Conservation (phyloP, 2,888 invertebrate species). For the Mimas tiliae region DNA sequence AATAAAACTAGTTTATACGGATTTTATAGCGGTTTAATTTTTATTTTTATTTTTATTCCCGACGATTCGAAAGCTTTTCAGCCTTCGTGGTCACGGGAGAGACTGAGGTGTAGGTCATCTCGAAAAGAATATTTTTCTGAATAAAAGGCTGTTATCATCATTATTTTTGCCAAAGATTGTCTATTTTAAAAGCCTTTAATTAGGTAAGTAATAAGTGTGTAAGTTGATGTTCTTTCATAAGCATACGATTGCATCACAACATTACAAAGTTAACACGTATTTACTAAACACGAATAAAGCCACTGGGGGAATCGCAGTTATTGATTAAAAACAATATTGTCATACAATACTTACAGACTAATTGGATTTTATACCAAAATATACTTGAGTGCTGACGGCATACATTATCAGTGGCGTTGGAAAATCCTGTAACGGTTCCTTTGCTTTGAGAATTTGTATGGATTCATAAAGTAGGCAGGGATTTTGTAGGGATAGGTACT, state of each 20-base stretch:
- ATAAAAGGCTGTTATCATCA: no score
- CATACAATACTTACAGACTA: conserved; percentile 28
- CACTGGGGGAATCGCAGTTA: neutral
- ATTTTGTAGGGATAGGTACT: neutral
- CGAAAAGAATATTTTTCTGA: no score
- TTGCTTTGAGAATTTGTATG: neutral
- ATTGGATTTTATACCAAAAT: conserved; percentile 40
- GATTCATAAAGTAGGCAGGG: neutral
- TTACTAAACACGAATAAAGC: neutral
- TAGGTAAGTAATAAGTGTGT: no score
- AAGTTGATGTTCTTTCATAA: neutral
- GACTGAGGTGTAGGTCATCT: no score
- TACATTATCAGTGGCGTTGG: conserved; percentile 10
- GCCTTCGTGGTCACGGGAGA: no score
- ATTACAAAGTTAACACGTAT: neutral
- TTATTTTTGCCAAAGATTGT: no score
- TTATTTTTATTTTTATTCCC: no score
- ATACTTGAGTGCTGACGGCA: conserved; percentile 28
- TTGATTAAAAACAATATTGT: neutral
- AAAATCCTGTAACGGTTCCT: conserved; percentile 27
- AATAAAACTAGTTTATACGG: no score
- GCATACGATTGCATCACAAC: neutral
- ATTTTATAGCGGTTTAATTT: no score
- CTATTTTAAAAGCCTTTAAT: no score
- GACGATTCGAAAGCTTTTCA: no score